phyloP scores from a whole-genome alignment of 23 tunicate genomes.

The Halocynthia roretzi region DNA sequence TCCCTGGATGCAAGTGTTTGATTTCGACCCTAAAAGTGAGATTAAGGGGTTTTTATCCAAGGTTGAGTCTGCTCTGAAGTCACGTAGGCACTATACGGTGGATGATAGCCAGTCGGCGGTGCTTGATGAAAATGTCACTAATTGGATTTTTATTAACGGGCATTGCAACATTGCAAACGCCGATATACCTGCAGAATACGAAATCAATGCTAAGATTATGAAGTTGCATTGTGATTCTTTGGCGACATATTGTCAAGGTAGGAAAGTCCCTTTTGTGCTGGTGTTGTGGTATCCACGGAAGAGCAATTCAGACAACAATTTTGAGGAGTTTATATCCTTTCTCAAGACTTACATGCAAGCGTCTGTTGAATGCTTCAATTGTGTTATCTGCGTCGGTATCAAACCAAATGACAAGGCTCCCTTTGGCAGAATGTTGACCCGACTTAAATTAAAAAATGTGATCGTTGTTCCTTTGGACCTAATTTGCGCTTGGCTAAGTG shows the following conservation, averaged over 20 bases:
- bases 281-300: conserved; percentile 10
- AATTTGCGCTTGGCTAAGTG: conserved; percentile 5
- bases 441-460: not conserved
- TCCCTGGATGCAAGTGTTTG: conserved; percentile 68
- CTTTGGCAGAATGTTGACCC: not conserved
- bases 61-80: conserved; percentile 1
- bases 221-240: not conserved
- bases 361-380: not conserved
- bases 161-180: not conserved
- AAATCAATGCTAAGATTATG: not conserved
- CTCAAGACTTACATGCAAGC: not conserved
- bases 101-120: too few relatives aligned
- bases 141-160: conserved; percentile 13
- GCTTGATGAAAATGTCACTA: conserved; percentile 5
- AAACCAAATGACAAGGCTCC: not conserved
- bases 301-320: not conserved
- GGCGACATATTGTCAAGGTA: not conserved
- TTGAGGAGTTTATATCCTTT: not conserved
- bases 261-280: not conserved
- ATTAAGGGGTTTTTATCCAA: conserved; percentile 18
- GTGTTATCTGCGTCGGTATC: not conserved
- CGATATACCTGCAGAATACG: too few relatives aligned
- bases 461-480: not conserved
- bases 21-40: conserved; percentile 42
- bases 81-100: not conserved